Percentiles rank a stretch among this genome's conserved stretches.
Evolutionary conservation across 2,113 vertebrate genomes (phyloP).

Genomic region (Lepisosteus oculatus): DNA sequence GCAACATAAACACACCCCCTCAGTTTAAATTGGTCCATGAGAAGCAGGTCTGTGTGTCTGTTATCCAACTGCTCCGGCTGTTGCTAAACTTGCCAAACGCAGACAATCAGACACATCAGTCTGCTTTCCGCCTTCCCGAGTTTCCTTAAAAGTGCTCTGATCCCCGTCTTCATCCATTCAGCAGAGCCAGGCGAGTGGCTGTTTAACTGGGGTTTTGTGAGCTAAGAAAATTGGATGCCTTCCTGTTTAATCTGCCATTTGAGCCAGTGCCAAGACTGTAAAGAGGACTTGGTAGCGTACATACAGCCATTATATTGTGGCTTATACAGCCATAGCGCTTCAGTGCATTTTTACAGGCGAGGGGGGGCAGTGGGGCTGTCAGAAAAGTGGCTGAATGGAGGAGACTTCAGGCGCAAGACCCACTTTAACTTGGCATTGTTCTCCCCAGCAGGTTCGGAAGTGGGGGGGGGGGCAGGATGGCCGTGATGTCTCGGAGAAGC

Average conservation of each 20-base stretch:
- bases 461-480: background rate
- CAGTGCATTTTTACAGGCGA: conserved; percentile 23
- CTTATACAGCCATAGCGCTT: conserved; percentile 35
- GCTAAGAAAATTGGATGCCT: conserved; percentile 48
- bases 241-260: conserved; percentile 55
- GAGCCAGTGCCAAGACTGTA: conserved; percentile 52
- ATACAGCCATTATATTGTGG: conserved; percentile 47
- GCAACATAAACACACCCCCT: too few relatives aligned
- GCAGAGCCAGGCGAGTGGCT: conserved; percentile 33
- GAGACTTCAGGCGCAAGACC: conserved; percentile 3
- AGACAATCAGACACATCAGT: too few relatives aligned
- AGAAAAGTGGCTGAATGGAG: conserved; percentile 1
- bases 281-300: conserved; percentile 33
- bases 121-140: too few relatives aligned
- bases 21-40: too few relatives aligned
- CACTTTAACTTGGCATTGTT: conserved; percentile 24
- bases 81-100: too few relatives aligned
- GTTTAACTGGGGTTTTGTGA: conserved; percentile 26
- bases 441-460: conserved; percentile 14
- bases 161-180: too few relatives aligned
- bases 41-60: too few relatives aligned
- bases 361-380: conserved; percentile 25
- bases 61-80: too few relatives aligned
- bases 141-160: too few relatives aligned
- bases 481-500: background rate